Percentiles rank a stretch among this genome's conserved stretches.
Evolutionary conservation across 2,888 invertebrate species (phyloP).

Genomic region (Phengaris arion): DNA sequence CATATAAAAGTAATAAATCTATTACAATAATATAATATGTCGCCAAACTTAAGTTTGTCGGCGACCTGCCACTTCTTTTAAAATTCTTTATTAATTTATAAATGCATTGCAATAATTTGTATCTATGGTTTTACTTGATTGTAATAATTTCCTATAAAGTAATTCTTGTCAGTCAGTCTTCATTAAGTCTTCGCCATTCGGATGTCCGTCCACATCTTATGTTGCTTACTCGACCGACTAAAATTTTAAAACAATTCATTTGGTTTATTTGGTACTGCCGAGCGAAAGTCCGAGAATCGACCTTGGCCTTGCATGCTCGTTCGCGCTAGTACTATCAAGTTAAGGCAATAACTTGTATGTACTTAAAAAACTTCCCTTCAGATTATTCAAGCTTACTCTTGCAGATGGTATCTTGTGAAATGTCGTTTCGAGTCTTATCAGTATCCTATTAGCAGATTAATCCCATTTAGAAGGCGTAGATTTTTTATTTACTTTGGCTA

Average conservation of each 20-base stretch:
- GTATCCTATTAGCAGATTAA: background rate
- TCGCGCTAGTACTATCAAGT: background rate
- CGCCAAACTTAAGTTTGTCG: no score
- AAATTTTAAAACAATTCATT: background rate
- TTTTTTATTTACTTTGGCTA: background rate
- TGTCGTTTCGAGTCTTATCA: background rate
- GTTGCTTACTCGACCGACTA: background rate
- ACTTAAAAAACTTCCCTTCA: constrained; percentile 8
- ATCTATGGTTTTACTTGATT: background rate
- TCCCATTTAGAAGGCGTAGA: background rate
- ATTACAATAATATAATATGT: no score
- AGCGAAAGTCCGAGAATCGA: constrained; percentile 1
- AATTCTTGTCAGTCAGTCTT: no score
- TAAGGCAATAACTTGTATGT: constrained; percentile 8
- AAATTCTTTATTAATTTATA: no score
- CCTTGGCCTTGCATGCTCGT: constrained; percentile 5
- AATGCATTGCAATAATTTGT: no score
- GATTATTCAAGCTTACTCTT: background rate
- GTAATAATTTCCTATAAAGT: background rate
- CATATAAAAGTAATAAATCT: no score
- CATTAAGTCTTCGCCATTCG: no score
- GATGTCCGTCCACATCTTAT: background rate
- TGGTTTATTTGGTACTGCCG: background rate
- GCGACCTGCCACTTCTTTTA: no score
- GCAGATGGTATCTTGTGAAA: background rate